A percentile compares a stretch with the other conserved stretches of the same genome.
phyloP scores from a whole-genome alignment of 2,888 invertebrate species.

The Caradrina kadenii region DNA sequence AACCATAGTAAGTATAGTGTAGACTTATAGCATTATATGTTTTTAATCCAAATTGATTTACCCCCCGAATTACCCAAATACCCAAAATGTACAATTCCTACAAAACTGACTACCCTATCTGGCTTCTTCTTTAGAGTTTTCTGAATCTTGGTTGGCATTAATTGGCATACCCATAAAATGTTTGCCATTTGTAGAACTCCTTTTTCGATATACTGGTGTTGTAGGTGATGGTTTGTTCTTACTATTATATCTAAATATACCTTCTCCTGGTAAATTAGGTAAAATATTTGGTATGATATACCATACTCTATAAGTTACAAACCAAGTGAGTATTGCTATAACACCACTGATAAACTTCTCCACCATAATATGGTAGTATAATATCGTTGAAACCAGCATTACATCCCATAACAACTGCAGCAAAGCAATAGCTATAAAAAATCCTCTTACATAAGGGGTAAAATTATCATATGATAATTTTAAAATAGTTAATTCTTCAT shows the following conservation, averaged over 20 bases:
- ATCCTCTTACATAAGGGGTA: slow-evolving; percentile 94
- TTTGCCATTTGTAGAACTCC: slow-evolving; percentile 87
- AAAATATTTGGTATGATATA: slow-evolving; percentile 91
- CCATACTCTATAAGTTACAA: slow-evolving; percentile 96
- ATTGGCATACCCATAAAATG: slow-evolving; percentile 96
- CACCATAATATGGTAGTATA: slow-evolving; percentile 99
- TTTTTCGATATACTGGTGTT: slow-evolving; percentile 81
- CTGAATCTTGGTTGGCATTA: slow-evolving; percentile 84
- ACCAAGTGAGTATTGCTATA: slow-evolving; percentile 97
- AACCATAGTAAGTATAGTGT: slow-evolving; percentile 15
- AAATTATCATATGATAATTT: slow-evolving; percentile 94
- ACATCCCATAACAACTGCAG: slow-evolving; percentile 98
- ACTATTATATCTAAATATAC: slow-evolving; percentile 94
- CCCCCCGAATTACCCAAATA: slow-evolving; percentile 18
- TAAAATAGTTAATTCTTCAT: slow-evolving; percentile 92
- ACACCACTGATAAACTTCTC: slow-evolving; percentile 97
- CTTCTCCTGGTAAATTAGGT: slow-evolving; percentile 94
- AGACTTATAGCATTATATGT: slow-evolving; percentile 13
- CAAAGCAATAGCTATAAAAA: slow-evolving; percentile 94
- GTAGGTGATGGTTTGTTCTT: slow-evolving; percentile 83
- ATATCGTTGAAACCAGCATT: slow-evolving; percentile 97
- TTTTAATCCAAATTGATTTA: slow-evolving; percentile 16
- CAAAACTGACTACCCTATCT: slow-evolving; percentile 67
- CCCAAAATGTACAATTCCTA: slow-evolving; percentile 7
- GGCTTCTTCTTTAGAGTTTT: slow-evolving; percentile 77